These are phyloP conservation scores for Formicarius rufipectus DNA, from an alignment of 2,113 vertebrate species.

Conservation along the genomic window DNA sequence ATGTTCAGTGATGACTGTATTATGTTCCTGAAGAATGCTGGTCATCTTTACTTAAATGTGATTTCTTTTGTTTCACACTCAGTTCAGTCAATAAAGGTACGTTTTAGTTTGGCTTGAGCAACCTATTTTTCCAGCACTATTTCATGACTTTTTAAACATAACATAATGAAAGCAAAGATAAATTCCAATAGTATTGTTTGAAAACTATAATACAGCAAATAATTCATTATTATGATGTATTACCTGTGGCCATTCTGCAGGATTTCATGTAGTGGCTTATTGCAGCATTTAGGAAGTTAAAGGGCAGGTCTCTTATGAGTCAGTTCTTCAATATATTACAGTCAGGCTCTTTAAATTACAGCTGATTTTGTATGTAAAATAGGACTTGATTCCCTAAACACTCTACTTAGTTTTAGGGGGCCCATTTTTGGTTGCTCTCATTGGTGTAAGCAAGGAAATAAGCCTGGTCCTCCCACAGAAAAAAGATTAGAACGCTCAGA, in stretches of 20 bases:
- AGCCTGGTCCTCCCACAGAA: not conserved
- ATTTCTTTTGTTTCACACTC: constrained; percentile 77
- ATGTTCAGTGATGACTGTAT: constrained; percentile 86
- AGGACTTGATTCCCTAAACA: not conserved
- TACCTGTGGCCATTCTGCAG: not conserved
- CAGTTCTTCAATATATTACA: not conserved
- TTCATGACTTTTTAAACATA: not conserved
- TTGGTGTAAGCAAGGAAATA: not conserved
- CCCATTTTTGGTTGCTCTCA: not conserved
- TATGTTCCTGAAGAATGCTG: constrained; percentile 75
- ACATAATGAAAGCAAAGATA: not conserved
- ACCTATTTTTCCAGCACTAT: not conserved
- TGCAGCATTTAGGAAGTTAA: not conserved
- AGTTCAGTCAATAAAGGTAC: constrained; percentile 80
- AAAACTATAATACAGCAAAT: not conserved
- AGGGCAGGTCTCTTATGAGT: not conserved
- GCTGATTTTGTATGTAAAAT: not conserved
- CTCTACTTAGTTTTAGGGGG: not conserved
- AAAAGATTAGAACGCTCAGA: not conserved
- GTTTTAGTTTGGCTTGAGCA: not conserved
- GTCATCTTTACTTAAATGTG: constrained; percentile 78
- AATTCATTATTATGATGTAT: not conserved
- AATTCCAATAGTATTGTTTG: not conserved
- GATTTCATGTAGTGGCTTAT: not conserved
- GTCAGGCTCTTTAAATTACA: not conserved